Percentiles rank a stretch among this genome's conserved stretches.
These are phyloP conservation scores for Drosophila phalerata DNA, from an alignment of 2,888 invertebrate species.

Conservation along the genomic window DNA sequence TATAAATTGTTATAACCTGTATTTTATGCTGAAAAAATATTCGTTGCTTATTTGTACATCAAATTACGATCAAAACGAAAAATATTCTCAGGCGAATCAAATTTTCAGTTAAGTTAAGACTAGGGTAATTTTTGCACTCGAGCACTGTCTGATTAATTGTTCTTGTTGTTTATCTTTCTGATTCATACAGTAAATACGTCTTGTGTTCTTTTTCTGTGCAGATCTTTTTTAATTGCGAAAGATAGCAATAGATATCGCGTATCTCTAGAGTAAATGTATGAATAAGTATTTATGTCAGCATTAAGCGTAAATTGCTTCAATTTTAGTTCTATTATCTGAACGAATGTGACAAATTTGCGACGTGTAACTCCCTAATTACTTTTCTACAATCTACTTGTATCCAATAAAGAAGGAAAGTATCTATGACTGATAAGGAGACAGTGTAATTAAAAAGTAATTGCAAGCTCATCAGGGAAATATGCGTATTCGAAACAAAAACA, in stretches of 20 bases:
- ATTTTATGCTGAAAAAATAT: not conserved
- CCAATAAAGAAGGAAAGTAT: not conserved
- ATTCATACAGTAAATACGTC: slow-evolving; percentile 3
- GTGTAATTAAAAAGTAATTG: slow-evolving; percentile 70
- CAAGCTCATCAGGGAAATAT: slow-evolving; percentile 29
- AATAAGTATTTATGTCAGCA: slow-evolving; percentile 6
- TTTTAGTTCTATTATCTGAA: slow-evolving; percentile 3
- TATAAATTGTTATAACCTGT: slow-evolving; percentile 1
- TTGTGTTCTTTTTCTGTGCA: not conserved
- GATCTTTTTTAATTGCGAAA: slow-evolving; percentile 4
- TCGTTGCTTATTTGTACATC: not conserved
- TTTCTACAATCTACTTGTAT: slow-evolving; percentile 3
- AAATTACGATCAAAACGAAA: too few species aligned
- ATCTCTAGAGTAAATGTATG: slow-evolving; percentile 8
- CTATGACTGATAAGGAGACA: slow-evolving; percentile 31
- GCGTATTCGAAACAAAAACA: not conserved
- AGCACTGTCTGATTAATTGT: not conserved
- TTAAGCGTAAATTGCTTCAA: slow-evolving; percentile 12
- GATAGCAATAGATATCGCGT: slow-evolving; percentile 9
- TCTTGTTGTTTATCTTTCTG: not conserved
- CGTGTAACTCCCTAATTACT: slow-evolving; percentile 11
- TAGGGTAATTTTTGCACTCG: not conserved
- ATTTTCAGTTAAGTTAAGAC: not conserved
- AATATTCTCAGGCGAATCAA: too few species aligned
- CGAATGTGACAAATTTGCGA: slow-evolving; percentile 4